Percentiles rank a stretch among this genome's conserved stretches.
Conservation (phyloP, 1,140 invertebrate species). For the Neodiprion virginianus region DNA sequence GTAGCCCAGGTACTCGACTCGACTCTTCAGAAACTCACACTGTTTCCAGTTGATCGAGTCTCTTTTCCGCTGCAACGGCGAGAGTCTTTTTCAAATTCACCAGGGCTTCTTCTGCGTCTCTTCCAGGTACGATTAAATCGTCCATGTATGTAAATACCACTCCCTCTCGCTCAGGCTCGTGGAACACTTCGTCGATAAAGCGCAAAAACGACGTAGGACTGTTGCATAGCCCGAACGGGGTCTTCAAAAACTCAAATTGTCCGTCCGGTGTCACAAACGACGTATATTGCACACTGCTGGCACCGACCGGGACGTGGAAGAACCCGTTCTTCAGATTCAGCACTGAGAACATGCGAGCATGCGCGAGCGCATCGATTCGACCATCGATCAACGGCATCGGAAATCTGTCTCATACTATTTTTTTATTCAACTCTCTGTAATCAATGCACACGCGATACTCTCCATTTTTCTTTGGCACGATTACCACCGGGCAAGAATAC, state of each 20-base stretch:
- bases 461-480: constrained; percentile 46
- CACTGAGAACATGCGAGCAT: background rate
- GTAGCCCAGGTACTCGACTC: too few relatives aligned
- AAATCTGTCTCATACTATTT: background rate
- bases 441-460: constrained; percentile 34
- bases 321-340: constrained; percentile 35
- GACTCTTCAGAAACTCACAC: constrained; percentile 2
- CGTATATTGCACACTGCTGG: constrained; percentile 25
- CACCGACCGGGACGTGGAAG: constrained; percentile 29
- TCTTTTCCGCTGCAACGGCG: background rate
- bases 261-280: constrained; percentile 28
- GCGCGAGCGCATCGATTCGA: background rate
- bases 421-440: constrained; percentile 52
- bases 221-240: constrained; percentile 41
- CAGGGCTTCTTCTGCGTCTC: constrained; percentile 27
- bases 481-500: constrained; percentile 44
- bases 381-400: too few relatives aligned
- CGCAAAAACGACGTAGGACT: constrained; percentile 42
- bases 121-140: constrained; percentile 41
- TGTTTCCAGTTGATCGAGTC: constrained; percentile 19
- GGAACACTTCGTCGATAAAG: constrained; percentile 30
- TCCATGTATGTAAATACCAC: constrained; percentile 40
- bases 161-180: constrained; percentile 21
- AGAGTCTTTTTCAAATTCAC: constrained; percentile 21
- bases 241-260: constrained; percentile 31